Evolutionary conservation across 2,797 vertebrate genomes (phyloP).

Genomic region (Percopsis omiscomaycus): DNA sequence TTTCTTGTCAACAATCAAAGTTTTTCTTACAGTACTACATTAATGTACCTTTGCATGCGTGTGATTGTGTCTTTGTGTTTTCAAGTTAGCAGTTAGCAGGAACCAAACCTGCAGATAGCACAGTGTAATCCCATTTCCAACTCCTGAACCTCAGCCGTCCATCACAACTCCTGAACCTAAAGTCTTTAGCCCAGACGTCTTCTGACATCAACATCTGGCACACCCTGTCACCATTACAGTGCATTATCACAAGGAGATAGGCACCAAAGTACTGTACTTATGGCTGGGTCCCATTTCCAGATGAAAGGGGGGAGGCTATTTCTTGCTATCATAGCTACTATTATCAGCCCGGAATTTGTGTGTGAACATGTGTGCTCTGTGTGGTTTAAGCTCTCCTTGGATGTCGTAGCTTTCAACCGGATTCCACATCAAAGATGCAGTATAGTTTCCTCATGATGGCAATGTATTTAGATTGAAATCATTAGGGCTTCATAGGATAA

Average conservation of each 20-base stretch:
- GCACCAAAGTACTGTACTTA: constrained; percentile 14
- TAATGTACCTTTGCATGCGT: not conserved
- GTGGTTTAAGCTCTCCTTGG: not conserved
- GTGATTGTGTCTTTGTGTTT: not conserved
- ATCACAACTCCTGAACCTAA: constrained; percentile 13
- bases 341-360: constrained; percentile 13
- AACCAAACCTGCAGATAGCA: too few relatives aligned
- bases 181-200: constrained; percentile 24
- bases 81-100: not conserved
- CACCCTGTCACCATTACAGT: constrained; percentile 39
- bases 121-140: constrained; percentile 10
- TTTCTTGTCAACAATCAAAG: too few relatives aligned
- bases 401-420: not conserved
- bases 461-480: too few relatives aligned
- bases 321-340: constrained; percentile 24
- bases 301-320: constrained; percentile 33
- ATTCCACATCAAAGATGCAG: not conserved
- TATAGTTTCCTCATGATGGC: not conserved
- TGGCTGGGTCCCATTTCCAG: constrained; percentile 15
- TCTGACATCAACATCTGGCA: constrained; percentile 14
- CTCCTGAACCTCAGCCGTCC: not conserved
- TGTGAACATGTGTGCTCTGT: constrained; percentile 4
- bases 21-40: too few relatives aligned
- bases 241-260: constrained; percentile 34
- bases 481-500: too few relatives aligned